Evolutionary conservation across 2,888 invertebrate species (phyloP).

Genomic region (Cataglyphis livida): DNA sequence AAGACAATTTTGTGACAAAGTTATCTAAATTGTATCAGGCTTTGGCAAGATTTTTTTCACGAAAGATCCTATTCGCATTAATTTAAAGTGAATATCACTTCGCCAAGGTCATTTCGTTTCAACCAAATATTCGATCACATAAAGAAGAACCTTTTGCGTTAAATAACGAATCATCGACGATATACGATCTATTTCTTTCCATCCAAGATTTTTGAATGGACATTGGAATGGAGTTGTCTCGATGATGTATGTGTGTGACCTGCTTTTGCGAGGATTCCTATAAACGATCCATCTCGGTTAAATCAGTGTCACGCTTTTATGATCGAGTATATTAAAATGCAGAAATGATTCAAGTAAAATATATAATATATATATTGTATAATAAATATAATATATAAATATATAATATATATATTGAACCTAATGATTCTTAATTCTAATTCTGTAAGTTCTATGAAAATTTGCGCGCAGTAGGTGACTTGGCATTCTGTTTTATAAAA

Average conservation of each 20-base stretch:
- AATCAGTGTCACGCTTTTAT: slow-evolving; percentile 24
- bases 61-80: not conserved
- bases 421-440: not conserved
- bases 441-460: not conserved
- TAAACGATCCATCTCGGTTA: slow-evolving; percentile 34
- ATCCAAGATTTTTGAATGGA: slow-evolving; percentile 4
- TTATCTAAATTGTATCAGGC: not conserved
- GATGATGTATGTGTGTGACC: slow-evolving; percentile 44
- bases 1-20: not conserved
- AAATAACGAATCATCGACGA: slow-evolving; percentile 9
- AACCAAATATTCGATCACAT: slow-evolving; percentile 9
- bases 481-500: not conserved
- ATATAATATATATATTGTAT: no score
- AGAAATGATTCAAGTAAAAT: slow-evolving; percentile 1
- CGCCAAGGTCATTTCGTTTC: not conserved
- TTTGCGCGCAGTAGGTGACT: not conserved
- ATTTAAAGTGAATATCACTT: slow-evolving; percentile 3
- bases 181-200: slow-evolving; percentile 4
- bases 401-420: slow-evolving; percentile 4
- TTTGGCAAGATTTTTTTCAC: not conserved
- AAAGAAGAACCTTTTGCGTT: not conserved
- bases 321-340: slow-evolving; percentile 8
- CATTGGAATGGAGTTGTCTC: slow-evolving; percentile 3
- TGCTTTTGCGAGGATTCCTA: slow-evolving; percentile 31
- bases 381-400: no score